Conservation (phyloP, 2,888 invertebrate genomes). For the Chelonus formosanus region DNA sequence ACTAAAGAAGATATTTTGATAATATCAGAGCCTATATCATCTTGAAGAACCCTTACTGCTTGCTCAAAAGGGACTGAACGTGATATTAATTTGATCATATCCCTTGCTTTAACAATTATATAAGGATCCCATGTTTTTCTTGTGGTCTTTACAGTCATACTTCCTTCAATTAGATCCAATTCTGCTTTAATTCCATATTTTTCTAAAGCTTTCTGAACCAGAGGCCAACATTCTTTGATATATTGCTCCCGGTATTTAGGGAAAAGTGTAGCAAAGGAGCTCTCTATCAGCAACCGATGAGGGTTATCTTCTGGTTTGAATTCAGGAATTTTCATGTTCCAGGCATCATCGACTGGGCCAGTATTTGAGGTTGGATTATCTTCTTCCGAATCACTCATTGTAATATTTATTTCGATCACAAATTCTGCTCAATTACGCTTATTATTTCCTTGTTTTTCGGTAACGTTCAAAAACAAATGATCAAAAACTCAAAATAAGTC, state of each 20-base stretch:
- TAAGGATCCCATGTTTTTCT: conserved; percentile 99
- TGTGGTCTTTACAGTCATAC: conserved; percentile 93
- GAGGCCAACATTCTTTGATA: conserved; percentile 92
- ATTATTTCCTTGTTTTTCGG: no score
- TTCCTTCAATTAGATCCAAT: conserved; percentile 91
- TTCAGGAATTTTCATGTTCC: conserved; percentile 85
- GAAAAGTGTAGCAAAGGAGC: conserved; percentile 95
- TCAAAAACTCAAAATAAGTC: no score
- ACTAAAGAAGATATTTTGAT: conserved; percentile 95
- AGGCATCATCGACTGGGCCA: conserved; percentile 83
- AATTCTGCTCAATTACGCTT: no score
- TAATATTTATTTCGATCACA: no score
- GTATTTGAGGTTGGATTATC: conserved; percentile 51
- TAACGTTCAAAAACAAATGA: no score
- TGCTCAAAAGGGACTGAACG: conserved; percentile 98
- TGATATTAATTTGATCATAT: conserved; percentile 93
- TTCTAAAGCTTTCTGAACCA: conserved; percentile 85
- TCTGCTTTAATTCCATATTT: conserved; percentile 86
- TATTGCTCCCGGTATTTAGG: conserved; percentile 98
- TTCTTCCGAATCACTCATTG: conserved; percentile 60
- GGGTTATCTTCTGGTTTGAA: conserved; percentile 92
- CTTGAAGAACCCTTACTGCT: conserved; percentile 84
- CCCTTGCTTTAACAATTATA: conserved; percentile 94
- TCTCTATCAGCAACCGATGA: conserved; percentile 88
- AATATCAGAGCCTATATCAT: conserved; percentile 93